phyloP scores from a whole-genome alignment of 2,113 vertebrate genomes.

The Chloropsis cyanopogon region DNA sequence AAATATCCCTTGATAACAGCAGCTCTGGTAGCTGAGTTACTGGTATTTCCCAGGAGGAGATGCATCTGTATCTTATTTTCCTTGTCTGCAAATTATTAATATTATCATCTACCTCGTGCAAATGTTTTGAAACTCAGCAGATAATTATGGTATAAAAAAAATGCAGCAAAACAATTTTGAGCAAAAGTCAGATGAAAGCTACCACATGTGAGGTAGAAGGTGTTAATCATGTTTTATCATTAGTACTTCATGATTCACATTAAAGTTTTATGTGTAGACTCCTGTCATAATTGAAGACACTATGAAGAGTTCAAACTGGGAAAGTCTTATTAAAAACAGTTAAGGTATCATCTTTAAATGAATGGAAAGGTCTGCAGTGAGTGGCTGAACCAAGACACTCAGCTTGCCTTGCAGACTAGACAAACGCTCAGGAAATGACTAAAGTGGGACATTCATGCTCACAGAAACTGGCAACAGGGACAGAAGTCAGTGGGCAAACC shows the following conservation, averaged over 20 bases:
- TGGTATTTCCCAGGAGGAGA: background rate
- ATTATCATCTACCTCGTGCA: background rate
- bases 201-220: background rate
- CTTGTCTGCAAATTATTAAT: background rate
- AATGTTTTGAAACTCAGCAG: background rate
- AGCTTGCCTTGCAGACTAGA: background rate
- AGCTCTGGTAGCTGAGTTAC: background rate
- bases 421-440: conserved; percentile 12
- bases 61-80: background rate
- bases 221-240: background rate
- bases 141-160: background rate
- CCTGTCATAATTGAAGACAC: background rate
- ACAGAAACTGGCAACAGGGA: background rate
- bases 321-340: background rate
- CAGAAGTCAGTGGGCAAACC: background rate
- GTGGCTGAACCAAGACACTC: background rate
- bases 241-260: background rate
- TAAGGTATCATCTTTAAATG: background rate
- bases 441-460: background rate
- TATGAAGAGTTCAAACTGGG: background rate
- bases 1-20: background rate
- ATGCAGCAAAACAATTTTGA: background rate
- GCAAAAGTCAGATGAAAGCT: background rate
- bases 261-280: background rate
- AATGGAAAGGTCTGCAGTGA: background rate